Evolutionary conservation across 2,888 invertebrate genomes (phyloP), one percentile per base, ranked within the genome.

Genomic region (Pammene aurita): DNA sequence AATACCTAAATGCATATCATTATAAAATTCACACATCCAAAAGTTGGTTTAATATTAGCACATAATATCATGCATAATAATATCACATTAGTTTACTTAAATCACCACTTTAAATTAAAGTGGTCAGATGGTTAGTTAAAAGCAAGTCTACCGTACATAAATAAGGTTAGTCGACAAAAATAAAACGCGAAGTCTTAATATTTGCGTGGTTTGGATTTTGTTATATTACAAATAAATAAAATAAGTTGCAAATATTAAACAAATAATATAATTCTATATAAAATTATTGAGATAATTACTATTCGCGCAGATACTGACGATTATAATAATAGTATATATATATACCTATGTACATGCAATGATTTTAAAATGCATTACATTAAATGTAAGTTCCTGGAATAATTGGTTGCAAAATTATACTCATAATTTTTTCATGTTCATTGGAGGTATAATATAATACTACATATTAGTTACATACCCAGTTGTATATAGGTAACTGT

Each of bases 21-120:
- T 74, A 74, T 77, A 58, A 79, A 74, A 80, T 76, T 76, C 71
- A 77, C 74, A 77, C 72, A 35, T 42, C 16, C 13, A 71, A 72
- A 68, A 68, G 65, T 72, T 62, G 67, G 26, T 64, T 71, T 72
- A 75, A 69, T 67, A 70, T 72, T 72, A 75, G 66, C 66, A 76
- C 70, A 72, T 78, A 73, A 75, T 81, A 54, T 50, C 50, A 50
- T 50, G 18, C 6, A 34, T 10, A 26, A 26, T 26, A 54, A 54
- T 54, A 81, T 81, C 81, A 81, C 81, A 80, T 67, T 52, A 50
- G 50, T 14, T 52, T 50, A 61, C 13, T 50, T 50, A 13, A 52
- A 41, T n/a, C 9, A 0, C 38, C 38, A 38, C 16, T 38, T 2
- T 62, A 41, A 38, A 7, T 18, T 52, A 62, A 52, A 42, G 7